Evolutionary conservation across 2,888 invertebrate species (phyloP).

Genomic region (Trypoxylon attenuatum): DNA sequence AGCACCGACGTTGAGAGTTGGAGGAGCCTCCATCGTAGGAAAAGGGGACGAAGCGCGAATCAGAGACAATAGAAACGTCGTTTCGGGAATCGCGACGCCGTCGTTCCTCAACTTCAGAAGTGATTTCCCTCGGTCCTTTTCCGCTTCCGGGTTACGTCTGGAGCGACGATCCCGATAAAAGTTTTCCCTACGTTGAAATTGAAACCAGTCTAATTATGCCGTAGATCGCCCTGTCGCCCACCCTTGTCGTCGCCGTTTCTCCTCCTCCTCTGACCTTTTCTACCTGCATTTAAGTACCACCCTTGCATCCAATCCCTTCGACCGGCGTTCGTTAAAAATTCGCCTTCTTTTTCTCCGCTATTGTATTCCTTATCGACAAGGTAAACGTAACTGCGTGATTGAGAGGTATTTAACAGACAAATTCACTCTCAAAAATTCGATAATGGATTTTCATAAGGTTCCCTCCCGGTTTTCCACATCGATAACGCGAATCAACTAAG

Average conservation of each 20-base stretch:
- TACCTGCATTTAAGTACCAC: constrained; percentile 30
- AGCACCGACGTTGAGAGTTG: constrained; percentile 1
- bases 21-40: no score
- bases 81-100: constrained; percentile 23
- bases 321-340: constrained; percentile 18
- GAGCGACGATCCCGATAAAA: constrained; percentile 38
- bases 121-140: constrained; percentile 29
- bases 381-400: constrained; percentile 21
- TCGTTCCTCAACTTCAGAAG: constrained; percentile 24
- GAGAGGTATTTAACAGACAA: constrained; percentile 14
- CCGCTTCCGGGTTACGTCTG: constrained; percentile 30
- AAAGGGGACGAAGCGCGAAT: constrained; percentile 28
- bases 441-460: no score
- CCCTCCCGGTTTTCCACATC: no score
- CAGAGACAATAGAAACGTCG: constrained; percentile 31
- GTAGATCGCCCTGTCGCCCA: constrained; percentile 27
- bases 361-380: constrained; percentile 17
- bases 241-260: not conserved
- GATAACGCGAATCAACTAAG: no score
- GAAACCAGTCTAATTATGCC: constrained; percentile 45
- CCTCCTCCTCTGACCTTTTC: not conserved
- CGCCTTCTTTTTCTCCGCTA: constrained; percentile 6
- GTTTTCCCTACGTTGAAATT: constrained; percentile 40
- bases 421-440: no score
- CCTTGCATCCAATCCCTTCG: constrained; percentile 25